Evolutionary conservation across 2,113 vertebrate species (phyloP).

Genomic region (Rhynchopsitta pachyrhyncha): DNA sequence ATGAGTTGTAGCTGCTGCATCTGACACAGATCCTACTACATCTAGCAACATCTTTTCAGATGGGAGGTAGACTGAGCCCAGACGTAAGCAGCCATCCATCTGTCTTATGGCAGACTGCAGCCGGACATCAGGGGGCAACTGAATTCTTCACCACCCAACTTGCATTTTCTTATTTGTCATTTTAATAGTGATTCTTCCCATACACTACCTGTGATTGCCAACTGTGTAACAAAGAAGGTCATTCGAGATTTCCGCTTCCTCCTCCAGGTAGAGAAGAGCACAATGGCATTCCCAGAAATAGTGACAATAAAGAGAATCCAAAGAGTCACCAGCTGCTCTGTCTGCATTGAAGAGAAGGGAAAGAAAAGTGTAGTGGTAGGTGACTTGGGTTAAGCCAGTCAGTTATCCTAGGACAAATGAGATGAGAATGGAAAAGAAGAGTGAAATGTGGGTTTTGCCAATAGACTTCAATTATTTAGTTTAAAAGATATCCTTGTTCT

Average conservation of each 20-base stretch:
- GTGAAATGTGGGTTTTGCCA: neutral
- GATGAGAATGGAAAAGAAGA: neutral
- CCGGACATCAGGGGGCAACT: neutral
- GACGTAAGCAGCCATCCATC: neutral
- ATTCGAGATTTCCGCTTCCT: conserved; percentile 77
- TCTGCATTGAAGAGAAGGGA: conserved; percentile 52
- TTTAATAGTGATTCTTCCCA: neutral
- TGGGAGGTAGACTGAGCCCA: neutral
- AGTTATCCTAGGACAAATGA: neutral
- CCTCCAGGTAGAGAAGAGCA: conserved; percentile 76
- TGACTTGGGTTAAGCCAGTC: neutral
- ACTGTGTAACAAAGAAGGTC: conserved; percentile 79
- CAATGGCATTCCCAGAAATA: conserved; percentile 69
- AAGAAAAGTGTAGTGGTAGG: rapidly evolving
- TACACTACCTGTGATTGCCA: conserved; percentile 76
- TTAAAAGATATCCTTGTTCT: neutral
- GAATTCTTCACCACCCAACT: neutral
- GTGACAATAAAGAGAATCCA: conserved; percentile 79
- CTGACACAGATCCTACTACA: neutral
- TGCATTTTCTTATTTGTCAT: neutral
- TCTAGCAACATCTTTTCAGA: neutral
- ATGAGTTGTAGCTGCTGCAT: neutral
- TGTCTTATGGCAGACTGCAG: neutral
- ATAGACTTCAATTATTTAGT: neutral
- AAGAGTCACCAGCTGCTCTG: conserved; percentile 78